Conservation (phyloP, 2,113 vertebrate species). For the Bufo gargarizans region DNA sequence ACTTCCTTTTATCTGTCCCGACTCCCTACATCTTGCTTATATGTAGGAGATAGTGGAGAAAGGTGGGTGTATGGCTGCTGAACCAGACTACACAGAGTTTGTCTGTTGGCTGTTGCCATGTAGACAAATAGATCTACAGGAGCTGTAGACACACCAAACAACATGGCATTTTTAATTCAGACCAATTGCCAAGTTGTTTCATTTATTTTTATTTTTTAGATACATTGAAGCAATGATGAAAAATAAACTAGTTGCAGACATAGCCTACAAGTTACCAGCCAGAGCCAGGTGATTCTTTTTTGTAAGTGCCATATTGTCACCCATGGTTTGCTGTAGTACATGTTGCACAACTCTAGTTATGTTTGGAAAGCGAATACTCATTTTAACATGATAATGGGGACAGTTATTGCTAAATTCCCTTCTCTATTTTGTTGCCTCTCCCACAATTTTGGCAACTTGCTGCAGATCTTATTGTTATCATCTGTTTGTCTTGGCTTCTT, state of each 20-base stretch:
- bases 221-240: background rate
- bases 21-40: no score
- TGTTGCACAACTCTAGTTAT: background rate
- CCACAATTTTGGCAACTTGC: constrained; percentile 29
- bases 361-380: constrained; percentile 9
- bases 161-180: background rate
- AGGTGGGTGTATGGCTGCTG: background rate
- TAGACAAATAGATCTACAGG: background rate
- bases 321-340: background rate
- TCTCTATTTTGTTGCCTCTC: constrained; percentile 30
- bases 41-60: no score
- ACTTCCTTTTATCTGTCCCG: no score
- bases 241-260: background rate
- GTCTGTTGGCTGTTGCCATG: background rate
- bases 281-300: background rate
- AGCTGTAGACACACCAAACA: background rate
- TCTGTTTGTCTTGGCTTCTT: constrained; percentile 19
- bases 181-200: background rate
- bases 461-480: constrained; percentile 41
- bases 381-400: background rate
- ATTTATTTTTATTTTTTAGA: background rate
- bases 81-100: background rate
- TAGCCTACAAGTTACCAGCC: background rate
- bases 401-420: constrained; percentile 27
- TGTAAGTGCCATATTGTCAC: background rate